Evolutionary conservation across 2,113 vertebrate genomes (phyloP), one percentile per base, ranked within the genome.

Genomic region (Stegastes partitus): DNA sequence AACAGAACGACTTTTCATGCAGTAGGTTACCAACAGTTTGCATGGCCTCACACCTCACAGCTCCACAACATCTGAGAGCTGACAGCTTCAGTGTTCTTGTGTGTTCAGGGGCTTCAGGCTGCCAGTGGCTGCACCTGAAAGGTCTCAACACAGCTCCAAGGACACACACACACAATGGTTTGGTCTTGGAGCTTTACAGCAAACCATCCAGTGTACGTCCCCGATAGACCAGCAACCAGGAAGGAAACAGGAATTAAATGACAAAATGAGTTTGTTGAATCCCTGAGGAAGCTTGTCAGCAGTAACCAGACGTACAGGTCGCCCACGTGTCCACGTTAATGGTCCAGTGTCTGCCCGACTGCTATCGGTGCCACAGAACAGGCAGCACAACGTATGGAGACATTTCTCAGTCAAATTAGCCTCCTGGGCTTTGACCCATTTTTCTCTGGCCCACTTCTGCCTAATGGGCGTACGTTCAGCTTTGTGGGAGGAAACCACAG

Each of bases 371-470:
- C 53, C 4, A 79, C 61, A 31, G n/a, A 64, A 59, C 26, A 61
- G 23, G 58, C 44, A 73, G 49, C 61, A 62, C 55, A 6, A 26
- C 54, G 6, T 5, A 49, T 57, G 31, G 37, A 66, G 59, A 71
- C 10, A 14, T 37, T 58, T 68, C 26, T 11, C 55, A 16, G 26
- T 39, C 10, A 82, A 82, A 77, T 53, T 47, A 74, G 62, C 65
- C 63, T 80, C 53, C 25, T 66, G 72, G 44, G 65, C 28, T 72
- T 68, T 75, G 79, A 15, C 72, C 62, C 62, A 63, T n/a, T 82
- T 79, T 80, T 44, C 26, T 18, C 15, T 74, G 39, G 39, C 68
- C 74, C 31, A 57, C 25, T 74, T 77, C 11, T 42, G 62, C 11
- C 45, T 58, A 58, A 31, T 49, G 19, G 53, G 12, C 37, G 42